Percentiles rank a stretch among this genome's conserved stretches.
Evolutionary conservation across 2,888 invertebrate species (phyloP).

Genomic region (Hetaerina titia): DNA sequence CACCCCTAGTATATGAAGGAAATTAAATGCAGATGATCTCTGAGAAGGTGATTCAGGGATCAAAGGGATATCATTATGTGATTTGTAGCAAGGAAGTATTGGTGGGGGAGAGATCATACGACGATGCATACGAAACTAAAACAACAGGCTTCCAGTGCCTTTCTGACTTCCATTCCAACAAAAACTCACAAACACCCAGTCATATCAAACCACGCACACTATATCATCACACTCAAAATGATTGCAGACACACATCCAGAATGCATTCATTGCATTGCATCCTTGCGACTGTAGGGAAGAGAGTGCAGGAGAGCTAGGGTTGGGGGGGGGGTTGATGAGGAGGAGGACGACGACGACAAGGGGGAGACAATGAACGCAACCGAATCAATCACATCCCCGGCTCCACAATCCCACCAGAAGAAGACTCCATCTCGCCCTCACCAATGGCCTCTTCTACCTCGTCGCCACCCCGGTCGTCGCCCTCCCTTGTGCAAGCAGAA

Average conservation of each 20-base stretch:
- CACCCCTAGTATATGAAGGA: conserved; percentile 53
- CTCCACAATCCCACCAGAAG: background rate
- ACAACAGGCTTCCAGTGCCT: conserved; percentile 33
- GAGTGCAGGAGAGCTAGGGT: background rate
- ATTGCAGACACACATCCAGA: conserved; percentile 26
- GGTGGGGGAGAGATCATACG: conserved; percentile 28
- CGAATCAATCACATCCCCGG: conserved; percentile 34
- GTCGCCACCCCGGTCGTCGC: background rate
- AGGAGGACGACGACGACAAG: background rate
- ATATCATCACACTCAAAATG: conserved; percentile 30
- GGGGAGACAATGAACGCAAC: background rate
- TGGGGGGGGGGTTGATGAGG: background rate
- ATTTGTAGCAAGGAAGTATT: conserved; percentile 42
- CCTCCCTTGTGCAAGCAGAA: conserved; percentile 36
- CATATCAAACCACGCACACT: conserved; percentile 39
- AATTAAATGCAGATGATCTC: conserved; percentile 62
- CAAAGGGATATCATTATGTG: background rate
- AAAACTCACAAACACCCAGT: conserved; percentile 34
- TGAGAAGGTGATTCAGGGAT: conserved; percentile 32
- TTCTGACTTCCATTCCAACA: background rate
- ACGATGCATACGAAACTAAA: conserved; percentile 36
- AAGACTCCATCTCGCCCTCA: background rate
- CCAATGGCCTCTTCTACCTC: background rate
- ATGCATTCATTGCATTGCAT: conserved; percentile 41
- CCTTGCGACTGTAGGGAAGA: background rate